A percentile compares a stretch with the other conserved stretches of the same genome.
Conservation (phyloP, 2,888 invertebrate genomes). For the Volucella zonaria region DNA sequence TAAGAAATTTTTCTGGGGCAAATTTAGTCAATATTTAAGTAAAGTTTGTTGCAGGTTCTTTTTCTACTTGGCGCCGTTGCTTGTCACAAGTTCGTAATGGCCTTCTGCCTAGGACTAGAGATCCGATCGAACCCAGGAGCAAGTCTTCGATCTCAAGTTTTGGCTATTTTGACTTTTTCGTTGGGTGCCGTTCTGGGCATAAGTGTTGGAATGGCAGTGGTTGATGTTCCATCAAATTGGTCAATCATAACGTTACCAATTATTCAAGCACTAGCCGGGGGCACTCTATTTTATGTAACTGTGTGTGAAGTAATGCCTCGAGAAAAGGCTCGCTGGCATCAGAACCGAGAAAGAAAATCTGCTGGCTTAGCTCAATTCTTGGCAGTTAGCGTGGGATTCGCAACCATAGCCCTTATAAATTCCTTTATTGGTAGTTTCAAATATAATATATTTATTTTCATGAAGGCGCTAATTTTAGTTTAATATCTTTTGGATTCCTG, state of each 20-base stretch:
- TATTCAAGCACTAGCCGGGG: constrained; percentile 89
- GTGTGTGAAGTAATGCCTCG: constrained; percentile 90
- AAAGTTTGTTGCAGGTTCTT: constrained; percentile 84
- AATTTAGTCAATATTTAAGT: constrained; percentile 55
- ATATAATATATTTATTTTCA: constrained; percentile 20
- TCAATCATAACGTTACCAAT: constrained; percentile 83
- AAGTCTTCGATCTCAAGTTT: constrained; percentile 83
- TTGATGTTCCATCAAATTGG: constrained; percentile 83
- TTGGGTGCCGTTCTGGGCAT: constrained; percentile 88
- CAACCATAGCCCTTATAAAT: constrained; percentile 86
- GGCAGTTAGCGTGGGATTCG: constrained; percentile 85
- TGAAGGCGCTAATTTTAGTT: neutral
- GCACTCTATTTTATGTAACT: constrained; percentile 90
- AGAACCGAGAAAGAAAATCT: constrained; percentile 82
- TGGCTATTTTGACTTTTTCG: constrained; percentile 86
- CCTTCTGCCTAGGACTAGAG: constrained; percentile 91
- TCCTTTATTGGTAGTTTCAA: constrained; percentile 83
- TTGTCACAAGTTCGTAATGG: constrained; percentile 91
- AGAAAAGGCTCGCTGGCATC: constrained; percentile 89
- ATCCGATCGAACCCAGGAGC: constrained; percentile 84
- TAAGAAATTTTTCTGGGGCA: constrained; percentile 77
- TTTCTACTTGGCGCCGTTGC: constrained; percentile 88
- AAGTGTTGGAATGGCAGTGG: constrained; percentile 86
- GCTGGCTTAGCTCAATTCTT: constrained; percentile 87
- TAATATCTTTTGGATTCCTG: neutral